Conservation (phyloP, 1,140 invertebrate species). For the Penaeus japonicus region DNA sequence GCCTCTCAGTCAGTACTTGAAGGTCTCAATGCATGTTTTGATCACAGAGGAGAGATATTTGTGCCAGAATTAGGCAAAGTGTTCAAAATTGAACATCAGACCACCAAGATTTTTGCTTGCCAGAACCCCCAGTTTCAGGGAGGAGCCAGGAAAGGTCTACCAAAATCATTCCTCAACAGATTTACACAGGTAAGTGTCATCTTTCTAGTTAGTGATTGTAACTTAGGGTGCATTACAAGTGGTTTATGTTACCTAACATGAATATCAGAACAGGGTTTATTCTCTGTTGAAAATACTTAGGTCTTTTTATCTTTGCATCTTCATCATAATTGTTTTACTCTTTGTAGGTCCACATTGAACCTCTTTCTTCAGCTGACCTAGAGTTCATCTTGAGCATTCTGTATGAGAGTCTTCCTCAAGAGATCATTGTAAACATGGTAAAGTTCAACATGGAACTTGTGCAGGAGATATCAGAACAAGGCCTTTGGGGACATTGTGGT, state of each 20-base stretch:
- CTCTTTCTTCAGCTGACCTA: constrained; percentile 80
- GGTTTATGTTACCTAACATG: background rate
- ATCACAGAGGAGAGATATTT: constrained; percentile 95
- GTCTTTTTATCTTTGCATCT: background rate
- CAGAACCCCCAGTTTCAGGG: constrained; percentile 98
- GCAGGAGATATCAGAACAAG: constrained; percentile 70
- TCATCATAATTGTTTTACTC: background rate
- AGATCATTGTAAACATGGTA: constrained; percentile 77
- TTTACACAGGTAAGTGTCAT: constrained; percentile 79
- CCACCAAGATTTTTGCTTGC: constrained; percentile 93
- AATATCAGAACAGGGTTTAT: background rate
- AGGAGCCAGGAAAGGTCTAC: constrained; percentile 92
- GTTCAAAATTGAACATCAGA: constrained; percentile 76
- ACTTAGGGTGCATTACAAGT: background rate
- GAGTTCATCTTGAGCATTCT: constrained; percentile 68
- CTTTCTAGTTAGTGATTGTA: constrained; percentile 64
- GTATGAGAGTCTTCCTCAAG: constrained; percentile 65
- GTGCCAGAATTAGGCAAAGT: constrained; percentile 92
- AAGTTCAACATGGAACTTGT: constrained; percentile 79
- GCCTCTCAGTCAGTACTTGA: constrained; percentile 98
- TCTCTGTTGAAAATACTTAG: background rate
- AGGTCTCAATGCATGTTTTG: constrained; percentile 97
- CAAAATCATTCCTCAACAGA: constrained; percentile 96
- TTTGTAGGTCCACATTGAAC: constrained; percentile 80
- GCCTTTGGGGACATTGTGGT: constrained; percentile 76